Percentiles rank a stretch among this genome's conserved stretches.
Evolutionary conservation across 2,888 invertebrate species (phyloP).

Genomic region (Cantharis rufa): DNA sequence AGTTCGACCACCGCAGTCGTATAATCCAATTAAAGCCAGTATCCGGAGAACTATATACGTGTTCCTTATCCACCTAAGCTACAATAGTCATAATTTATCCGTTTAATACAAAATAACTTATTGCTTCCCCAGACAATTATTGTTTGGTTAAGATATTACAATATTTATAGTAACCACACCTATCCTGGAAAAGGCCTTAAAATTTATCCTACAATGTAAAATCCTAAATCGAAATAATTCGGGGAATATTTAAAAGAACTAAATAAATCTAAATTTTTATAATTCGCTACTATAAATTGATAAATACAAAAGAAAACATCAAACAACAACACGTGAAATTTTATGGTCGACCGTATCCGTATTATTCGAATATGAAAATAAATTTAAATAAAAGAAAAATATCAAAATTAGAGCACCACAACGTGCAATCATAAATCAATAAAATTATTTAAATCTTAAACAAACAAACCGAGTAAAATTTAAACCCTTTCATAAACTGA

Average conservation of each 20-base stretch:
- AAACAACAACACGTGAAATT: background rate
- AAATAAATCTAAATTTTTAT: background rate
- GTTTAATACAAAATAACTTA: conserved; percentile 44
- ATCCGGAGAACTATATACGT: conserved; percentile 48
- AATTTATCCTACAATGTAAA: background rate
- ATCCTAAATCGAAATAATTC: background rate
- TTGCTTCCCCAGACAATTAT: conserved; percentile 23
- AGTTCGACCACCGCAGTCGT: conserved; percentile 39
- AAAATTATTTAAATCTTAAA: background rate
- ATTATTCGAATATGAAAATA: background rate
- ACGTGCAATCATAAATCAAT: background rate
- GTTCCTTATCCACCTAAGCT: conserved; percentile 53
- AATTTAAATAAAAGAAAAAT: background rate
- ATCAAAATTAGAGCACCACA: background rate
- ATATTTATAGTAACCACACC: background rate
- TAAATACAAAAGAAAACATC: background rate
- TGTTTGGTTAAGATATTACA: background rate
- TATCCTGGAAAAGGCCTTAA: background rate
- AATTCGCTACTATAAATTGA: background rate
- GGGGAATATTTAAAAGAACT: background rate
- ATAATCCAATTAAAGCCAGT: conserved; percentile 55
- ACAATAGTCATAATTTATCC: conserved; percentile 52
- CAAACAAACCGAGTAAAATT: background rate
- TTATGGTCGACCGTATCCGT: too few species aligned
- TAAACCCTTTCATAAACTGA: background rate